These are phyloP conservation scores for Eolophus roseicapilla DNA, from an alignment of 2,113 vertebrate species.

Conservation along the genomic window DNA sequence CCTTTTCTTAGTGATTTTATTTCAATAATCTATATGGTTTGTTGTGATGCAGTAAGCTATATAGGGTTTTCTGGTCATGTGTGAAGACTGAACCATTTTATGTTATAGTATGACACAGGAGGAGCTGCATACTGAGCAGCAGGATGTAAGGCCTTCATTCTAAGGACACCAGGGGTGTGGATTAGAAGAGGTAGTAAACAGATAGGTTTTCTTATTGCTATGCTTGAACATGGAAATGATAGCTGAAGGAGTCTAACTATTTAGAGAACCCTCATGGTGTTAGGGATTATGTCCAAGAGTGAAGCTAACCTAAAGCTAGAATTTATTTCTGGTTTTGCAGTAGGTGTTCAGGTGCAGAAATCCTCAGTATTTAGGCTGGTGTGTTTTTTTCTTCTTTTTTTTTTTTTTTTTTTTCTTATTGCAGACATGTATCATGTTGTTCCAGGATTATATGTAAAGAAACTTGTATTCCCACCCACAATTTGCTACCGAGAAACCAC, in stretches of 20 bases:
- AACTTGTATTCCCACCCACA: not conserved
- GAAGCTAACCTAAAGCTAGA: not conserved
- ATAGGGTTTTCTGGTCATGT: not conserved
- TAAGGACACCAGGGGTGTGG: not conserved
- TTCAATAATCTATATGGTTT: not conserved
- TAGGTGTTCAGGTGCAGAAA: not conserved
- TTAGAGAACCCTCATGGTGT: not conserved
- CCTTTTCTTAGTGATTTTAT: not conserved
- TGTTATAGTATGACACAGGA: not conserved
- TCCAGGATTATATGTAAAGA: not conserved
- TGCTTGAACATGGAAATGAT: not conserved
- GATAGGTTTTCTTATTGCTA: not conserved
- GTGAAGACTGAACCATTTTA: not conserved
- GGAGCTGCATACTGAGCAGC: not conserved
- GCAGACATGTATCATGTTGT: not conserved
- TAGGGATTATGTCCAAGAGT: not conserved
- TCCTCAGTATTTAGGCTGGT: not conserved
- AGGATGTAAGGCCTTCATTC: not conserved
- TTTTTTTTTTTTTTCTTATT: not conserved
- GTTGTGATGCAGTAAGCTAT: not conserved
- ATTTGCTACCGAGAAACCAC: not conserved
- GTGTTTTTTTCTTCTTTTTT: too few relatives aligned
- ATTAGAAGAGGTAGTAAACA: not conserved
- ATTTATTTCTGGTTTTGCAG: not conserved
- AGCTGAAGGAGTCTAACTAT: not conserved